A percentile compares a stretch with the other conserved stretches of the same genome.
These are phyloP conservation scores for Cairina moschata DNA, from an alignment of 2,113 vertebrate species.

Conservation along the genomic window DNA sequence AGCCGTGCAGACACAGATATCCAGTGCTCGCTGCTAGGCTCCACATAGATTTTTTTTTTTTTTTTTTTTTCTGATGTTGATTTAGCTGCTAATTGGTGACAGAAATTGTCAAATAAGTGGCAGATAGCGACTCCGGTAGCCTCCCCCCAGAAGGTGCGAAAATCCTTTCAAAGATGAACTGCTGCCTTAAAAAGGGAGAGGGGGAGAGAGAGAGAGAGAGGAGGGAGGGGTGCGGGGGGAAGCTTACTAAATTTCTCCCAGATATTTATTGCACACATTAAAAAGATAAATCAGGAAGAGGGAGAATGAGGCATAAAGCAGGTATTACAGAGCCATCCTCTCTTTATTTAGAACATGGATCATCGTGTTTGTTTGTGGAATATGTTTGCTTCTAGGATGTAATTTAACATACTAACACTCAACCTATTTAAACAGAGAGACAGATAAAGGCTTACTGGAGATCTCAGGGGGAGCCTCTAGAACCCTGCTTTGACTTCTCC, in stretches of 20 bases:
- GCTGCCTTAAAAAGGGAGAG: constrained; percentile 78
- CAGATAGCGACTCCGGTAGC: constrained; percentile 90
- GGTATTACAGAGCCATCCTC: constrained; percentile 84
- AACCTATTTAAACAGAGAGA: constrained; percentile 92
- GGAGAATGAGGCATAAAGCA: constrained; percentile 83
- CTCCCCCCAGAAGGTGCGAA: constrained; percentile 95
- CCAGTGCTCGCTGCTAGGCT: constrained; percentile 52
- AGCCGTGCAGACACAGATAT: not conserved
- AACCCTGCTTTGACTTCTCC: constrained; percentile 93
- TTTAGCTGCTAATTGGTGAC: constrained; percentile 99
- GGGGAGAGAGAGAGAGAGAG: not conserved
- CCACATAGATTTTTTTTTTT: constrained; percentile 28
- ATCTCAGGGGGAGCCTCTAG: constrained; percentile 95
- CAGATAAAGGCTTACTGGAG: constrained; percentile 90
- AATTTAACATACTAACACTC: constrained; percentile 87
- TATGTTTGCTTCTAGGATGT: constrained; percentile 91
- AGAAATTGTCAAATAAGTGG: constrained; percentile 99
- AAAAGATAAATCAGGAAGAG: constrained; percentile 89
- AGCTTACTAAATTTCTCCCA: constrained; percentile 84
- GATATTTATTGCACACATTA: constrained; percentile 90
- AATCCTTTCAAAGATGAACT: constrained; percentile 90
- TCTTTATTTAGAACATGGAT: constrained; percentile 90
- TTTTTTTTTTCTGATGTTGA: constrained; percentile 89
- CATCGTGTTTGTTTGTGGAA: constrained; percentile 96
- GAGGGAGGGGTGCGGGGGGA: constrained; percentile 40